Evolutionary conservation across 2,113 vertebrate genomes (phyloP).

Genomic region (Mixornis gularis): DNA sequence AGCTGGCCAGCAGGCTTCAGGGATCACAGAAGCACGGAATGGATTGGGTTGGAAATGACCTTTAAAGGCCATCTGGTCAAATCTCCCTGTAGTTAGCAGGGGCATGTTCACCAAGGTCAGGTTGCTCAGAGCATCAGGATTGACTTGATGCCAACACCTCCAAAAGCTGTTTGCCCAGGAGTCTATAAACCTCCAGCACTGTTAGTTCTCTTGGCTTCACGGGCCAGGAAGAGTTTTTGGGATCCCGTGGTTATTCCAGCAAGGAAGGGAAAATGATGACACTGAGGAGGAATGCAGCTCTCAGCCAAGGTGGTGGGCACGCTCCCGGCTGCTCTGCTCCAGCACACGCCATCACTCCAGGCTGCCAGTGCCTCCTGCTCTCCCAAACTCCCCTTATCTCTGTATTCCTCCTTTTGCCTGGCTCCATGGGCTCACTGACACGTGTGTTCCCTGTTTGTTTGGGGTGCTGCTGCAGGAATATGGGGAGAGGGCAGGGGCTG

Average conservation of each 20-base stretch:
- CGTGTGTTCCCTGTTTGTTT: fast-evolving
- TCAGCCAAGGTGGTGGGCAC: background rate
- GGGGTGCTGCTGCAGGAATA: fast-evolving
- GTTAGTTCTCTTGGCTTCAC: background rate
- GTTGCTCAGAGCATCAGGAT: background rate
- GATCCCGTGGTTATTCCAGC: background rate
- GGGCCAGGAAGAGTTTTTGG: background rate
- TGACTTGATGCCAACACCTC: background rate
- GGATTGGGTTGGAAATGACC: background rate
- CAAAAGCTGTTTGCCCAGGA: background rate
- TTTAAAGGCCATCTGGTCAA: background rate
- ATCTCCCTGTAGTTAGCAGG: background rate
- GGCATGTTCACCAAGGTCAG: background rate
- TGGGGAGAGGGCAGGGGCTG: background rate
- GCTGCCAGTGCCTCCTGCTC: background rate
- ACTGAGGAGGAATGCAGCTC: background rate
- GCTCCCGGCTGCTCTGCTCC: background rate
- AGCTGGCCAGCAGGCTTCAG: background rate
- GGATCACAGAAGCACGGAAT: background rate
- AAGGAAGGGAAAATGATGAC: background rate
- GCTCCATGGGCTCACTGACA: background rate
- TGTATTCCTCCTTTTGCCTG: background rate
- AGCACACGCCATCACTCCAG: fast-evolving
- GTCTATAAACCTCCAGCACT: background rate
- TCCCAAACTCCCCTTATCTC: background rate